phyloP scores from a whole-genome alignment of 2,797 vertebrate genomes.

The Nasua narica region DNA sequence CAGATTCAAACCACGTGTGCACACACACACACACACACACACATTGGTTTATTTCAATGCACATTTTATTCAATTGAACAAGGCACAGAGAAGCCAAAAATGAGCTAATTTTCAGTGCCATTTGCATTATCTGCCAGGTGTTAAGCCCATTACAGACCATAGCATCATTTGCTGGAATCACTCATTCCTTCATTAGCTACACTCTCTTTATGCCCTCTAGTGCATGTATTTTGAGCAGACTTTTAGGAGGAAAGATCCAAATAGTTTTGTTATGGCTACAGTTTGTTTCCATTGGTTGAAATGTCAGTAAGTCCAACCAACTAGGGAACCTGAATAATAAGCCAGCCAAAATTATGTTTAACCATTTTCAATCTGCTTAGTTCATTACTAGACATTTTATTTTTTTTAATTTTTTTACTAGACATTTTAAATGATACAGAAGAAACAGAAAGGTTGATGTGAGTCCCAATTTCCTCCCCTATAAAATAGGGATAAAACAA shows the following conservation, averaged over 20 bases:
- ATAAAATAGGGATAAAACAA: background rate
- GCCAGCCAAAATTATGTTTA: background rate
- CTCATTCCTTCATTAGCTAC: slow-evolving; percentile 65
- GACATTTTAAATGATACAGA: background rate
- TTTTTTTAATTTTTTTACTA: too few species aligned
- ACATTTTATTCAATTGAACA: slow-evolving; percentile 46
- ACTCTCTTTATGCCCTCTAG: slow-evolving; percentile 15
- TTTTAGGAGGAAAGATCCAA: slow-evolving; percentile 45
- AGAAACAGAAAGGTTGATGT: background rate
- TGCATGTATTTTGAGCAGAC: slow-evolving; percentile 47
- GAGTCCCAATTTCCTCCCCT: background rate
- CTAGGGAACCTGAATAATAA: background rate
- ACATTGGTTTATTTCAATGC: slow-evolving; percentile 31
- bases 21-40: accelerated
- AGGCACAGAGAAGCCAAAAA: slow-evolving; percentile 58
- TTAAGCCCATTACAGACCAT: slow-evolving; percentile 62
- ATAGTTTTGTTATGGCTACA: slow-evolving; percentile 53
- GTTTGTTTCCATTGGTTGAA: slow-evolving; percentile 36
- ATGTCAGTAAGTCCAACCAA: background rate
- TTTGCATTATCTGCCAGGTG: slow-evolving; percentile 70
- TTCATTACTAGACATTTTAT: background rate
- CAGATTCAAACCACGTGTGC: slow-evolving; percentile 59
- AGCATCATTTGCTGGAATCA: slow-evolving; percentile 66
- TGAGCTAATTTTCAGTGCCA: slow-evolving; percentile 68
- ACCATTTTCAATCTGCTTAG: background rate